A percentile compares a stretch with the other conserved stretches of the same genome.
These are phyloP conservation scores for Drosophila mayri DNA, from an alignment of 1,140 invertebrate species.

Conservation along the genomic window DNA sequence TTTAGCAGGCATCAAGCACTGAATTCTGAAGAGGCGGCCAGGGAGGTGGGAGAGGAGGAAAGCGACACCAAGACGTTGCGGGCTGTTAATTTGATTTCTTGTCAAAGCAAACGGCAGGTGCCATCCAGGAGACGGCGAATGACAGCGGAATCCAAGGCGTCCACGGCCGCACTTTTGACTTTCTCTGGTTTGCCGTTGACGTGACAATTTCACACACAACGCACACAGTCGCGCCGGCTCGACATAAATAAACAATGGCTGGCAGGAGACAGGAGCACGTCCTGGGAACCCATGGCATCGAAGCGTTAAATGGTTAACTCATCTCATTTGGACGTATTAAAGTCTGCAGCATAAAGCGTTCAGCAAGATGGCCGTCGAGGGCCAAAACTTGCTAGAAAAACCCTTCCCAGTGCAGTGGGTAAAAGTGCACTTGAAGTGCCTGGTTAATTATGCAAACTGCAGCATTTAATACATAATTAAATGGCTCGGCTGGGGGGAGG, in stretches of 20 bases:
- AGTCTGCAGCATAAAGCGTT: constrained; percentile 28
- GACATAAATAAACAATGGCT: constrained; percentile 70
- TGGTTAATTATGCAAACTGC: constrained; percentile 61
- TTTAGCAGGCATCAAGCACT: background rate
- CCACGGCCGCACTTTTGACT: constrained; percentile 74
- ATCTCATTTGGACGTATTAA: constrained; percentile 40
- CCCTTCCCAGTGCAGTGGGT: background rate
- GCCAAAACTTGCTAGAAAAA: constrained; percentile 9
- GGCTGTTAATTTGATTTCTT: constrained; percentile 76
- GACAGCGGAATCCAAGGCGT: constrained; percentile 47
- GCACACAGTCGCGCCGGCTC: constrained; percentile 45
- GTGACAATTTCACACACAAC: constrained; percentile 77
- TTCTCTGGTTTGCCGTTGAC: constrained; percentile 62
- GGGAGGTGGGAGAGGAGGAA: background rate
- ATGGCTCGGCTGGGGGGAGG: constrained; percentile 15
- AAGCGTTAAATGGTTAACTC: constrained; percentile 62
- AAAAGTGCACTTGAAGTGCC: constrained; percentile 32
- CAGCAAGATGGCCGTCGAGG: constrained; percentile 24
- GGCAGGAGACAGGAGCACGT: constrained; percentile 45
- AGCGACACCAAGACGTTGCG: constrained; percentile 51
- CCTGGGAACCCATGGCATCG: constrained; percentile 53
- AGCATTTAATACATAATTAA: constrained; percentile 64
- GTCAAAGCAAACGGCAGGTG: constrained; percentile 66
- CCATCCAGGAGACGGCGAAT: constrained; percentile 35
- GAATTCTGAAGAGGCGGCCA: constrained; percentile 2